Conservation (phyloP, 1,140 invertebrate genomes). For the Apis cerana region DNA sequence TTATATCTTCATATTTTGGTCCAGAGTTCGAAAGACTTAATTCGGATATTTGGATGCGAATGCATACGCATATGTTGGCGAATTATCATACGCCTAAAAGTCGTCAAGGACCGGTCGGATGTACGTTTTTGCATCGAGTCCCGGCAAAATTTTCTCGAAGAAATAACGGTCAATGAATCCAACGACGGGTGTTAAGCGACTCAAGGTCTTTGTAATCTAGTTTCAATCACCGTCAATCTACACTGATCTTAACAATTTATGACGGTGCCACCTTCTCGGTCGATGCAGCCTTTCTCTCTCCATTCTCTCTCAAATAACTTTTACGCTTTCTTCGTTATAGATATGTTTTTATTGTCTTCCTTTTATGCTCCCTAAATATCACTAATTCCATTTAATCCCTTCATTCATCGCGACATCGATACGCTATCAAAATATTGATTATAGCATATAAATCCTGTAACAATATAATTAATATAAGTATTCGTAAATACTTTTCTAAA, state of each 20-base stretch:
- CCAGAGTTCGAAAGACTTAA: not conserved
- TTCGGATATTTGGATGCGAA: conserved; percentile 33
- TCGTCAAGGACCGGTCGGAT: conserved; percentile 27
- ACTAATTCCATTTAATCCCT: not conserved
- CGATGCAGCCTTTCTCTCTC: conserved; percentile 33
- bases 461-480: too few relatives aligned
- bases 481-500: too few relatives aligned
- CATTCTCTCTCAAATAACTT: not conserved
- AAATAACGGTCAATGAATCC: conserved; percentile 47
- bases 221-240: conserved; percentile 73
- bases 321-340: not conserved
- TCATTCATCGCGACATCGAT: too few relatives aligned
- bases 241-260: conserved; percentile 64
- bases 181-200: conserved; percentile 50
- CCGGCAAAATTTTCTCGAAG: conserved; percentile 15
- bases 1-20: conserved; percentile 22
- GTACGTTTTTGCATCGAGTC: not conserved
- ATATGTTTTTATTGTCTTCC: too few relatives aligned
- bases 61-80: conserved; percentile 10
- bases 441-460: too few relatives aligned
- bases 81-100: conserved; percentile 32
- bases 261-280: conserved; percentile 50
- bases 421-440: too few relatives aligned
- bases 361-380: not conserved
- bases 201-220: conserved; percentile 75